phyloP scores from a whole-genome alignment of 2,888 invertebrate species.

The Gastrophysa polygoni region DNA sequence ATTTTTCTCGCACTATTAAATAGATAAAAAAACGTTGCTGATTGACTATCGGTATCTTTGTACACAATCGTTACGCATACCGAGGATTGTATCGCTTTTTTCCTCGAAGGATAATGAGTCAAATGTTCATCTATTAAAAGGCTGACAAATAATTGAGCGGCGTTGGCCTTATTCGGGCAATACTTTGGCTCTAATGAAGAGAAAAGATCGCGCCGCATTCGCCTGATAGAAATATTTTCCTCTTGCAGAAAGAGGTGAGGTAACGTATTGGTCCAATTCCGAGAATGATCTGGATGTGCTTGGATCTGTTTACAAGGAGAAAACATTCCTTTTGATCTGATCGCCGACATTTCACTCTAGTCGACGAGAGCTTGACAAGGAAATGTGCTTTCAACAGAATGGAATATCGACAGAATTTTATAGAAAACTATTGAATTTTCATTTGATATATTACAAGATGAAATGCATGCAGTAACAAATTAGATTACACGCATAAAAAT shows the following conservation, averaged over 20 bases:
- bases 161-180: slow-evolving; percentile 31
- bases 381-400: too few relatives aligned
- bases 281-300: background rate
- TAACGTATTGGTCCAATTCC: background rate
- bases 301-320: too few relatives aligned
- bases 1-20: slow-evolving; percentile 16
- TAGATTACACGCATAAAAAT: too few relatives aligned
- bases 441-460: too few relatives aligned
- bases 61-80: slow-evolving; percentile 37
- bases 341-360: too few relatives aligned
- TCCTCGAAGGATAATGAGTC: slow-evolving; percentile 38
- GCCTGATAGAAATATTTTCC: slow-evolving; percentile 19
- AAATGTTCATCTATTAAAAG: slow-evolving; percentile 38
- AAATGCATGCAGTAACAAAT: too few relatives aligned
- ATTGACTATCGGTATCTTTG: slow-evolving; percentile 42
- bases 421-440: too few relatives aligned
- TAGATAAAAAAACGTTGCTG: slow-evolving; percentile 18
- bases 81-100: slow-evolving; percentile 41
- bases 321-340: too few relatives aligned
- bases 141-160: slow-evolving; percentile 33
- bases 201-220: slow-evolving; percentile 23
- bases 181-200: slow-evolving; percentile 24
- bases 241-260: background rate
- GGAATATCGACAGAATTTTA: too few relatives aligned
- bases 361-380: too few relatives aligned